Conservation (phyloP, 92 coral and sea anemone genomes). For the Galaxea fascicularis region DNA sequence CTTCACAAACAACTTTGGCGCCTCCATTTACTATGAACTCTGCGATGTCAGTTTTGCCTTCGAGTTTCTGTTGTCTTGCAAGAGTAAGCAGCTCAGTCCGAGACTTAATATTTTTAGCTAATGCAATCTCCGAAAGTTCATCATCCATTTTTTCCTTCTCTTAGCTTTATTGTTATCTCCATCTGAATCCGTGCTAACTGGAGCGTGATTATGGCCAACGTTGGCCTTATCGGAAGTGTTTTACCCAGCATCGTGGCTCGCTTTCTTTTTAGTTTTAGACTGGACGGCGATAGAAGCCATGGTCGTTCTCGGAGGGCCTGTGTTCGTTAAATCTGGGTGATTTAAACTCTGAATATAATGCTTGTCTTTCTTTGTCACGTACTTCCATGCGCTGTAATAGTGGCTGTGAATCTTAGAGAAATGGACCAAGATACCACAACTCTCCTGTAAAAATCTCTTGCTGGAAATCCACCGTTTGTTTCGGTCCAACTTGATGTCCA, state of each 20-base stretch:
- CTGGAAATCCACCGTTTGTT: too few species aligned
- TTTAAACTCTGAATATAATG: not conserved
- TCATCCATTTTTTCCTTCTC: slow-evolving; percentile 13
- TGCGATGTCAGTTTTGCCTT: slow-evolving; percentile 55
- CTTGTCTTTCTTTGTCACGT: not conserved
- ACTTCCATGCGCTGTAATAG: not conserved
- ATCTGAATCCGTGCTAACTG: not conserved
- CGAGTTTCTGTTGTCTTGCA: slow-evolving; percentile 60
- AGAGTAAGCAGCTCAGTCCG: slow-evolving; percentile 50
- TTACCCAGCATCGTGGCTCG: not conserved
- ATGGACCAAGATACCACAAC: too few species aligned
- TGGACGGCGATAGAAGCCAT: slow-evolving; percentile 1
- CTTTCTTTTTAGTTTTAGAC: not conserved
- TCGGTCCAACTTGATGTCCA: too few species aligned
- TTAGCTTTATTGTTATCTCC: not conserved
- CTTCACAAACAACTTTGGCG: slow-evolving; percentile 25
- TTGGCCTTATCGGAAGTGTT: not conserved
- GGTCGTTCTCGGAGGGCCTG: slow-evolving; percentile 4
- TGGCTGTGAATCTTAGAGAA: too few species aligned
- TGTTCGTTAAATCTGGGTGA: not conserved
- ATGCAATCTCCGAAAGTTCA: slow-evolving; percentile 9
- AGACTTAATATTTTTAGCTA: not conserved
- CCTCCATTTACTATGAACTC: slow-evolving; percentile 60
- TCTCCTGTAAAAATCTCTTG: too few species aligned
- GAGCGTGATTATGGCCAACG: not conserved